Evolutionary conservation across 2,797 vertebrate species (phyloP), one percentile per base, ranked within the genome.

Genomic region (Gadopsis bispinosus): DNA sequence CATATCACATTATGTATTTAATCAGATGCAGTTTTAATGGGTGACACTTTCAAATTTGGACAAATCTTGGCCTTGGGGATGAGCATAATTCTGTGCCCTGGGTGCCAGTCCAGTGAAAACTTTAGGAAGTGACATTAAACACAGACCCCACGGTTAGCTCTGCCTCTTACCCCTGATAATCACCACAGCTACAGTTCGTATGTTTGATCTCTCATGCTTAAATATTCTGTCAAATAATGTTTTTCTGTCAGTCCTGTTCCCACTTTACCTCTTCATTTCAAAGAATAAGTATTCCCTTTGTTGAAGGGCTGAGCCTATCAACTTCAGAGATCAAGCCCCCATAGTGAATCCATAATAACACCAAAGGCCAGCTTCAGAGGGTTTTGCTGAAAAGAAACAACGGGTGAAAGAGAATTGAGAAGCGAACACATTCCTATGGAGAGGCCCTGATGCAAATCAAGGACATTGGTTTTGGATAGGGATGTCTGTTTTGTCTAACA

Each of bases 271-370:
- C 81, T 83, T 81, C 66, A 71, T 91, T 90, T 94, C 91, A 94
- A 92, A 94, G 91, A 75, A 70, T 69, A 80, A 76, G 63, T 82
- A 94, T 94, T 94, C 90, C 71, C 90, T 94, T 92, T 92, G 89
- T 92, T 79, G 83, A 66, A 48, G n/a, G 60, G 60, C 83, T 75
- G 60, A 83, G 83, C 64, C 83, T 68, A 68, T 77, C 60, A n/a
- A 85, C 85, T 88, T 82, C 88, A 84, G 51, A 89, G 67, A 86
- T 87, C 78, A 77, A 73, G 88, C 72, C 69, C 59, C 89, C 82
- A 79, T n/a, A 83, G 82, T 85, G 80, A 89, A 92, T 91, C 66
- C 22, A 69, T 79, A 90, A 90, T 88, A 87, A 85, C 81, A 89
- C 77, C 70, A 87, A 92, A 83, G 84, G 73, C 77, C 77, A 75